These are phyloP conservation scores for Chaetogeoica ovagalla DNA, from an alignment of 2,888 invertebrate species.

Conservation along the genomic window DNA sequence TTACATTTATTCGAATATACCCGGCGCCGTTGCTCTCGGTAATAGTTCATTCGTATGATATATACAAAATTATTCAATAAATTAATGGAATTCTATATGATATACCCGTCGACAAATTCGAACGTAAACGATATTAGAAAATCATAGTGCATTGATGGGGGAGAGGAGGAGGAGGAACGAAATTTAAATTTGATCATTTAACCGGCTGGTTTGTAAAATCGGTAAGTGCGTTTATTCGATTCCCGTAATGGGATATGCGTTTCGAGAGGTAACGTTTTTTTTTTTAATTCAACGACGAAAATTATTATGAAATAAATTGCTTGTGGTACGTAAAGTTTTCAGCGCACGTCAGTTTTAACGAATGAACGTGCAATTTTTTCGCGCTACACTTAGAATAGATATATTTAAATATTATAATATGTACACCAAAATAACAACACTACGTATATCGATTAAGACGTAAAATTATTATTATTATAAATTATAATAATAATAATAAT, in stretches of 20 bases:
- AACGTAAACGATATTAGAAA: constrained; percentile 18
- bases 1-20: constrained; percentile 13
- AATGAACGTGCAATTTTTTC: too few species aligned
- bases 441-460: neutral
- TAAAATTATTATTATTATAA: neutral
- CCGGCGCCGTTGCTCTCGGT: constrained; percentile 11
- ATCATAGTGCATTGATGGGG: neutral
- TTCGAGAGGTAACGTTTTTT: too few species aligned
- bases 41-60: neutral
- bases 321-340: too few species aligned
- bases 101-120: constrained; percentile 6
- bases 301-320: too few species aligned
- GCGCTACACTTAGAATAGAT: too few species aligned
- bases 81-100: constrained; percentile 26
- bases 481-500: too few species aligned
- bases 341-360: too few species aligned
- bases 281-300: too few species aligned
- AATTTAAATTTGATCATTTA: constrained; percentile 11
- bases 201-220: neutral
- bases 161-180: neutral
- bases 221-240: neutral
- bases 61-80: constrained; percentile 28
- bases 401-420: too few species aligned
- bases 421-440: too few species aligned
- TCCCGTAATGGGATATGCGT: too few species aligned